phyloP scores from a whole-genome alignment of 2,888 invertebrate species.

The Tipula unca region DNA sequence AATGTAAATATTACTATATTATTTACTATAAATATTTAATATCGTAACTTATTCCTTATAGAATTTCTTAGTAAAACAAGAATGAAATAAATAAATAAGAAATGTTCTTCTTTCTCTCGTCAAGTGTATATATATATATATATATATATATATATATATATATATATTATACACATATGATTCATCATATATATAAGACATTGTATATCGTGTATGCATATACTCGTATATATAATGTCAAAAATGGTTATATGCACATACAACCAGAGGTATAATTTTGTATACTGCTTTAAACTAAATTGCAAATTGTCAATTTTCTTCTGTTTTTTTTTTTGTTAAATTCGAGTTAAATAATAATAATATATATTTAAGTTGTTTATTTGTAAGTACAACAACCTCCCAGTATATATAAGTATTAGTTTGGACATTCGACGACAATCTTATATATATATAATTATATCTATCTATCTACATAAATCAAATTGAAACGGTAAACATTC shows the following conservation, averaged over 20 bases:
- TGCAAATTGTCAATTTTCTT: slow-evolving; percentile 4
- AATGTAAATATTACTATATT: neutral
- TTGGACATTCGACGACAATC: neutral
- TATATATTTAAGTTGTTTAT: neutral
- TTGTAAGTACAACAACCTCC: neutral
- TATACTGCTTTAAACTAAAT: neutral
- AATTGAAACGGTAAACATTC: slow-evolving; percentile 4
- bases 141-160: too few species aligned
- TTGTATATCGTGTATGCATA: too few species aligned
- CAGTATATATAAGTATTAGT: neutral
- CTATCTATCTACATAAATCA: neutral
- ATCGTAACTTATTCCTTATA: neutral
- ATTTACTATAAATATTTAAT: slow-evolving; percentile 14
- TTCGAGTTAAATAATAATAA: neutral
- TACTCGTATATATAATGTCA: neutral
- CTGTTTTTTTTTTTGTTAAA: neutral
- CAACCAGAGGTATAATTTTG: neutral
- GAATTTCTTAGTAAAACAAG: slow-evolving; percentile 14
- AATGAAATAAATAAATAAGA: slow-evolving; percentile 1
- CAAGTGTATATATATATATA: neutral
- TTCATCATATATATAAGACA: neutral
- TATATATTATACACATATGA: too few species aligned
- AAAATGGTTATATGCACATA: neutral
- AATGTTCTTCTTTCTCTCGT: neutral
- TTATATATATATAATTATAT: neutral